Base-by-base conservation (phyloP, 2,888 invertebrate species). In the Pristionchus arcanus region DNA sequence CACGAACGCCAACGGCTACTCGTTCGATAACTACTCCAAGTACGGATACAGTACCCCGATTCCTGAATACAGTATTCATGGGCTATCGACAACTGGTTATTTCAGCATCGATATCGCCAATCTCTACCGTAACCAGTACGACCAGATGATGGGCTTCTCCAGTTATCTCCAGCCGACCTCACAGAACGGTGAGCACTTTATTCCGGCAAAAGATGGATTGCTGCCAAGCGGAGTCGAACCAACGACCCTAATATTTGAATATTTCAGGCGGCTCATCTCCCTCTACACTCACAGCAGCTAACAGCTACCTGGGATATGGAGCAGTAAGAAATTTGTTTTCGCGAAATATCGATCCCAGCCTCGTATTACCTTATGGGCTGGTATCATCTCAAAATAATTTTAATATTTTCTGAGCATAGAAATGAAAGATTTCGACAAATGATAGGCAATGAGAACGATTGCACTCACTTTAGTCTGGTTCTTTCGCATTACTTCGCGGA, bases 51-150 rank as follows among this genome's bases (percentile, higher is more conserved):
- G 71, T 87, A 71, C 9, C 31, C 13, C 1, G 25, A 59, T 21
- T 21, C 66, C 11, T 0, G 53, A 71, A 31, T 74, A 53, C 74
- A 21, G 55, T 49, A 81, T 2, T 28, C 49, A 5, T 5, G 31
- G 2, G 74, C 87, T 13, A 88, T 88, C 63, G 34, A 88, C 25
- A 68, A 63, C 53, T 68, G 68, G 59, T n/a, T 74, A 31, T 42
- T 74, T 3, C 74, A 71, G 87, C 15, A 25, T 74, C n/a, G 74
- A 74, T 74, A 19, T 87, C 71, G n/a, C n/a, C 3, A 53, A 71
- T 66, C 66, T 86, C 25, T 86, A 86, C 68, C 86, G 86, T 25
- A 59, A 25, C 19, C 63, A 21, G 34, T 86, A 86, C 71, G 87
- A n/a, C n/a, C n/a, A 87, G n/a, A 49, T 87, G 71, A 68, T 49